Conservation (phyloP, 2,113 vertebrate species). For the Pitta sordida region DNA sequence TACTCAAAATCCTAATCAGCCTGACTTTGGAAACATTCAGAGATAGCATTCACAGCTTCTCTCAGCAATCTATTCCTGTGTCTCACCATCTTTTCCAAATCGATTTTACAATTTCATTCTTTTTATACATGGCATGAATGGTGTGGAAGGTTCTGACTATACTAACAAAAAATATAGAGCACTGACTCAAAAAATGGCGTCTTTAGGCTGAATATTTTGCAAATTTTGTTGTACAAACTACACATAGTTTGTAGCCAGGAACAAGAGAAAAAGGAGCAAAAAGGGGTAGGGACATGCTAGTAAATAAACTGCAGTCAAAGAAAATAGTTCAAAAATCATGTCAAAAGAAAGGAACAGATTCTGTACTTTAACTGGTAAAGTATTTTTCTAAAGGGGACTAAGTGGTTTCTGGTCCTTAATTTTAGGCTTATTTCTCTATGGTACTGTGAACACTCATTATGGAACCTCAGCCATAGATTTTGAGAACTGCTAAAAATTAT, state of each 20-base stretch:
- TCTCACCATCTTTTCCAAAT: background rate
- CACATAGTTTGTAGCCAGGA: background rate
- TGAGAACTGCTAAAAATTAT: background rate
- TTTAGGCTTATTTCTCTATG: background rate
- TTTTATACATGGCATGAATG: background rate
- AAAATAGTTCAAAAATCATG: background rate
- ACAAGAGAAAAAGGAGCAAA: background rate
- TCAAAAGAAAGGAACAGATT: background rate
- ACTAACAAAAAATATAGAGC: rapidly evolving
- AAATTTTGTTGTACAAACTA: background rate
- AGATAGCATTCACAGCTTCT: background rate
- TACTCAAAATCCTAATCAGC: background rate
- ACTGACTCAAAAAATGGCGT: background rate
- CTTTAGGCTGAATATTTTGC: background rate
- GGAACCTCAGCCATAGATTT: background rate
- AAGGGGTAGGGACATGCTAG: background rate
- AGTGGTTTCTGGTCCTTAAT: background rate
- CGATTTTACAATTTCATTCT: background rate
- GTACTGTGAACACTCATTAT: background rate
- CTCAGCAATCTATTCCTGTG: background rate
- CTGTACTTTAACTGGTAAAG: background rate
- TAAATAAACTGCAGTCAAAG: background rate
- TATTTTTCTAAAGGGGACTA: background rate
- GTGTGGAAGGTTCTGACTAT: background rate
- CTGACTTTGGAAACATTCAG: background rate